phyloP scores from a whole-genome alignment of 1,140 invertebrate species.

The Holcopasites calliopsidis region DNA sequence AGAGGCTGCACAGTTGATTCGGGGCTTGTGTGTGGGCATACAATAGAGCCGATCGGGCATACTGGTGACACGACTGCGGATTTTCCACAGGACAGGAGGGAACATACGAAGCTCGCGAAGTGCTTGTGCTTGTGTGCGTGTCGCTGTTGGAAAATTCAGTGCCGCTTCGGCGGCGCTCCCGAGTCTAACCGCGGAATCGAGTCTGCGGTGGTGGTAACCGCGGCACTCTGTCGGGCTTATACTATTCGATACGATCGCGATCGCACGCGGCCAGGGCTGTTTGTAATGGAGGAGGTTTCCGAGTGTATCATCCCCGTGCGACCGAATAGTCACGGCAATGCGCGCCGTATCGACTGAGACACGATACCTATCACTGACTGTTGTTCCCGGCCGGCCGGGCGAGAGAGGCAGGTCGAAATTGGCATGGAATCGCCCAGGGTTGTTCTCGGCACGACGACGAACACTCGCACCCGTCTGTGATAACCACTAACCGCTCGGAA shows the following conservation, averaged over 20 bases:
- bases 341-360: slow-evolving; percentile 49
- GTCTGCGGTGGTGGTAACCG: slow-evolving; percentile 20
- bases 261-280: slow-evolving; percentile 41
- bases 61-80: slow-evolving; percentile 46
- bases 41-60: slow-evolving; percentile 37
- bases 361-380: slow-evolving; percentile 45
- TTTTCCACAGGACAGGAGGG: slow-evolving; percentile 27
- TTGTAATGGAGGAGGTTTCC: slow-evolving; percentile 44
- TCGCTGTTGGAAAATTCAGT: slow-evolving; percentile 26
- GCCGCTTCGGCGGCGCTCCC: slow-evolving; percentile 46
- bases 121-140: slow-evolving; percentile 38
- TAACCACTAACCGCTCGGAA: slow-evolving; percentile 37
- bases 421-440: slow-evolving; percentile 61
- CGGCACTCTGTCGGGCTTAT: slow-evolving; percentile 23
- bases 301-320: slow-evolving; percentile 25
- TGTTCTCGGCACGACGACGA: slow-evolving; percentile 32
- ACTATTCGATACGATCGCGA: slow-evolving; percentile 32
- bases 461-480: slow-evolving; percentile 36
- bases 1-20: slow-evolving; percentile 2
- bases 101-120: slow-evolving; percentile 28
- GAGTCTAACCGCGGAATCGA: slow-evolving; percentile 47
- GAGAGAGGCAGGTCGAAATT: slow-evolving; percentile 46
- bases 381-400: slow-evolving; percentile 47
- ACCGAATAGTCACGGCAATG: slow-evolving; percentile 52
- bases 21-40: slow-evolving; percentile 36